Conservation (phyloP, 2,797 vertebrate genomes). For the Crenuchus spilurus region DNA sequence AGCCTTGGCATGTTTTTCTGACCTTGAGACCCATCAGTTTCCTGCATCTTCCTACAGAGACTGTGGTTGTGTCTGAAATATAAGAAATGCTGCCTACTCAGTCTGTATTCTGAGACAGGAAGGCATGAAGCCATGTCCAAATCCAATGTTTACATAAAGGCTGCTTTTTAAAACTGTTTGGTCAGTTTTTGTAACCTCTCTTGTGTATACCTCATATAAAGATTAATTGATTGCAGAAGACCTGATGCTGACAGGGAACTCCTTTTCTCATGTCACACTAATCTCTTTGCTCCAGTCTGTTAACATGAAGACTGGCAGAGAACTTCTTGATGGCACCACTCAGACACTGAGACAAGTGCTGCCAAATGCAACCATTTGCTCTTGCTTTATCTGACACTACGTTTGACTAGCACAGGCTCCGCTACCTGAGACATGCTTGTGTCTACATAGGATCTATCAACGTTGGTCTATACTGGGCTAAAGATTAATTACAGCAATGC, state of each 20-base stretch:
- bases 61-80: too few relatives aligned
- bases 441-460: background rate
- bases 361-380: background rate
- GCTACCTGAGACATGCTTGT: background rate
- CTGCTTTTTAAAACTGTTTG: too few relatives aligned
- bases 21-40: too few relatives aligned
- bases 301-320: background rate
- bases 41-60: too few relatives aligned
- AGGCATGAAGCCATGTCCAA: too few relatives aligned
- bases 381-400: background rate
- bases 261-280: background rate
- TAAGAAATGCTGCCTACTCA: too few relatives aligned
- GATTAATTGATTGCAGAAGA: background rate
- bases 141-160: too few relatives aligned
- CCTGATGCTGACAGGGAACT: background rate
- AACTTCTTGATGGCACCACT: background rate
- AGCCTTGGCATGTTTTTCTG: too few relatives aligned
- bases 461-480: background rate
- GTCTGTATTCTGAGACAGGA: too few relatives aligned
- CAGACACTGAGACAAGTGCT: background rate
- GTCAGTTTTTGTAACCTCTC: too few relatives aligned
- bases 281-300: background rate
- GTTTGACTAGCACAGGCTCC: background rate
- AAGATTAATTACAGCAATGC: background rate
- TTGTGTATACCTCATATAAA: too few relatives aligned